Conservation (phyloP, 1,140 invertebrate species). For the Sycophaga agraensis region DNA sequence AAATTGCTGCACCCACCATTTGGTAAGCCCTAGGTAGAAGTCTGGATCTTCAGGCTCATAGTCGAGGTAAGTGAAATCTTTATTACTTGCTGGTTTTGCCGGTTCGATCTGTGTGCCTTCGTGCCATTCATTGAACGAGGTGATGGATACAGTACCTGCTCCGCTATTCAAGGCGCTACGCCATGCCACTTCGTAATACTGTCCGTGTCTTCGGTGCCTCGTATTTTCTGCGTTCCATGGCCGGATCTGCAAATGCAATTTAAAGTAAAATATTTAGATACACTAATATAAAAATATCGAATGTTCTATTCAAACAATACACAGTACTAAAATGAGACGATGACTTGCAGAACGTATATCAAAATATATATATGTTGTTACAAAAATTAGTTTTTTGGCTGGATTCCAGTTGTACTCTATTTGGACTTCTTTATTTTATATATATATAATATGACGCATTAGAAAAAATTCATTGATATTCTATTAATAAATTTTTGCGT, state of each 20-base stretch:
- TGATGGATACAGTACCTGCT: conserved; percentile 59
- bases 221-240: conserved; percentile 61
- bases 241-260: conserved; percentile 47
- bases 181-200: conserved; percentile 63
- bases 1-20: conserved; percentile 62
- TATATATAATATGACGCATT: no score
- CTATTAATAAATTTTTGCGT: no score
- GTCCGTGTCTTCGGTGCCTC: conserved; percentile 61
- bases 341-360: background rate
- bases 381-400: no score
- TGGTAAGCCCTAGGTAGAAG: conserved; percentile 64
- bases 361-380: no score
- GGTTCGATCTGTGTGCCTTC: conserved; percentile 67
- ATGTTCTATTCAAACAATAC: no score
- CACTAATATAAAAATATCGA: no score
- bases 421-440: no score
- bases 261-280: no score
- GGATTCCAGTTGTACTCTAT: no score
- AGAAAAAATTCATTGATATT: no score
- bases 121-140: conserved; percentile 66
- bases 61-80: conserved; percentile 59
- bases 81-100: conserved; percentile 54
- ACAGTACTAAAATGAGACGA: background rate
- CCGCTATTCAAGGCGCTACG: conserved; percentile 58
- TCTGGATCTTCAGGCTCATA: conserved; percentile 62